Conservation (phyloP, 2,797 vertebrate species). For the Bradypus variegatus region DNA sequence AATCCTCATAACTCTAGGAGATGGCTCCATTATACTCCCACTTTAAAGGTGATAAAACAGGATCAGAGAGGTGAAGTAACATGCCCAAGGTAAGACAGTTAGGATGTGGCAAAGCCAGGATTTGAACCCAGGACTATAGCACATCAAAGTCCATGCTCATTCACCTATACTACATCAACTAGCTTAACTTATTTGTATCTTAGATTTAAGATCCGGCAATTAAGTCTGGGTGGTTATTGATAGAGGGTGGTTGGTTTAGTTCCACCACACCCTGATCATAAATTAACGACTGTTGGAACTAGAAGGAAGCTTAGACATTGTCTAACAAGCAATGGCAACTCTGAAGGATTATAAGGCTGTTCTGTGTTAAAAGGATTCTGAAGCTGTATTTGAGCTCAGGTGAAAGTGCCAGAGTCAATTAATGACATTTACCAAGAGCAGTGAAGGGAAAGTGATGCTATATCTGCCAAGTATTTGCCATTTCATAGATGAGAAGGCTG, state of each 20-base stretch:
- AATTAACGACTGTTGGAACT: background rate
- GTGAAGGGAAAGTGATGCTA: background rate
- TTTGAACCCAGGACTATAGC: background rate
- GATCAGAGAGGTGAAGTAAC: background rate
- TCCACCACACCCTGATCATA: no score
- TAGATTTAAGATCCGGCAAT: background rate
- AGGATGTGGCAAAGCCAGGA: background rate
- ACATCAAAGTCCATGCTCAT: background rate
- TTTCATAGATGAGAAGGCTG: background rate
- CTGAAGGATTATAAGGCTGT: background rate
- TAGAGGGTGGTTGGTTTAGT: background rate
- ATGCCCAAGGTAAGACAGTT: background rate
- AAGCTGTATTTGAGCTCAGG: background rate
- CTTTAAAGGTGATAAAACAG: background rate
- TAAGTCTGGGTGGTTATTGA: background rate
- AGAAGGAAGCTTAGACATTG: background rate
- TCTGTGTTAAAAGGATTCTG: background rate
- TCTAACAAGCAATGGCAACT: background rate
- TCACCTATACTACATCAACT: background rate
- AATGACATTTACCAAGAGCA: background rate
- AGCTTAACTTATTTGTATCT: background rate
- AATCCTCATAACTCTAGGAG: background rate
- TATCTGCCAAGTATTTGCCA: background rate
- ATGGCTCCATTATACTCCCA: background rate
- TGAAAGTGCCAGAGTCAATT: background rate